Conservation (phyloP, 92 coral and sea anemone species). For the Desmophyllum pertusum region DNA sequence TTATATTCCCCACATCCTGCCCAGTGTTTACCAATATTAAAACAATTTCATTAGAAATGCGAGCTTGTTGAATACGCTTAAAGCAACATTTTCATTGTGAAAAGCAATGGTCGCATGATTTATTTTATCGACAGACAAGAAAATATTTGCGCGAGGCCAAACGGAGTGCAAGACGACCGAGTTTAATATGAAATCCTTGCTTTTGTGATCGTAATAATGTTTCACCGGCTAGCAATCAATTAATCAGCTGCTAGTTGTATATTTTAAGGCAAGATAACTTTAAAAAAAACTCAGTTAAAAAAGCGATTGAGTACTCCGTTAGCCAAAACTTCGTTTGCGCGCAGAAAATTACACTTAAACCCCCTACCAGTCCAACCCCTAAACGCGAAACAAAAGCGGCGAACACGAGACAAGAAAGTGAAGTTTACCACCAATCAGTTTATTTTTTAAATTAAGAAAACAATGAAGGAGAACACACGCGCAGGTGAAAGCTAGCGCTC, state of each 20-base stretch:
- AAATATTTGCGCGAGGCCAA: background rate
- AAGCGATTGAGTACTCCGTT: background rate
- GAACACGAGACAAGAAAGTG: background rate
- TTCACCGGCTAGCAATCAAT: background rate
- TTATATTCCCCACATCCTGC: constrained; percentile 5
- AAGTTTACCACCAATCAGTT: background rate
- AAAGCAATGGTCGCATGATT: background rate
- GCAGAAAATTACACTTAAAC: background rate
- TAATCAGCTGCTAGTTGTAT: no score
- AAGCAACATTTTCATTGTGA: background rate
- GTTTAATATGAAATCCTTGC: background rate
- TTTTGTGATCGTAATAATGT: background rate
- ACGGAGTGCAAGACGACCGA: background rate
- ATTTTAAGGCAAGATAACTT: no score
- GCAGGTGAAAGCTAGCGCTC: background rate
- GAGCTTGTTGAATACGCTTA: background rate
- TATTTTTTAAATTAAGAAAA: background rate
- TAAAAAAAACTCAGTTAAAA: background rate
- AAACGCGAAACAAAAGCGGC: background rate
- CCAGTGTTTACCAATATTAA: constrained; percentile 29
- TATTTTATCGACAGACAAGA: background rate
- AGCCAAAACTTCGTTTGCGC: background rate
- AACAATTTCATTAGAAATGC: constrained; percentile 6
- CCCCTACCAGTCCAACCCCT: background rate
- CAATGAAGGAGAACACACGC: background rate